These are phyloP conservation scores for Tyria jacobaeae DNA, from an alignment of 2,888 invertebrate genomes.

Conservation along the genomic window DNA sequence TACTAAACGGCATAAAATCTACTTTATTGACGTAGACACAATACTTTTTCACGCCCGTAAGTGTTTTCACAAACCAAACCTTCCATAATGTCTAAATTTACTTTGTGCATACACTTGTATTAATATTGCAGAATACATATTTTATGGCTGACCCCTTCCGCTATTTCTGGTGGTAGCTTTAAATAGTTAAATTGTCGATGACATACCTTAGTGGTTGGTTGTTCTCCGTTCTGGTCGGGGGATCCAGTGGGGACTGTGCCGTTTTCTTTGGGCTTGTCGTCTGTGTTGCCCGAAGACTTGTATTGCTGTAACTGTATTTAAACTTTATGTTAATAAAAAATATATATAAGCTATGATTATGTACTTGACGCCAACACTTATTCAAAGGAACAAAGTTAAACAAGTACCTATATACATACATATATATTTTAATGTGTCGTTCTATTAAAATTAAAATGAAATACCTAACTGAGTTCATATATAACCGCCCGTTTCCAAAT, in stretches of 20 bases:
- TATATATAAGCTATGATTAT: too few relatives aligned
- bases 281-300: slow-evolving; percentile 89
- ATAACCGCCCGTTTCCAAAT: too few relatives aligned
- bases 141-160: neutral
- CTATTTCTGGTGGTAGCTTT: neutral
- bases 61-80: too few relatives aligned
- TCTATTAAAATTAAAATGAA: too few relatives aligned
- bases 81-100: too few relatives aligned
- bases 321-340: slow-evolving; percentile 1
- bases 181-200: neutral
- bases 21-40: neutral
- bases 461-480: too few relatives aligned
- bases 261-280: slow-evolving; percentile 92
- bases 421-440: too few relatives aligned
- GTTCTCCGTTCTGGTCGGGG: slow-evolving; percentile 86
- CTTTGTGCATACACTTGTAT: too few relatives aligned
- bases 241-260: slow-evolving; percentile 89
- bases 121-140: neutral
- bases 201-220: slow-evolving; percentile 82
- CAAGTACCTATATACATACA: too few relatives aligned
- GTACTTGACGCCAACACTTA: too few relatives aligned
- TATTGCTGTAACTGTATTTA: slow-evolving; percentile 91
- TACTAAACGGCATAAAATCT: neutral
- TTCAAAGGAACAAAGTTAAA: too few relatives aligned
- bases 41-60: neutral